phyloP scores from a whole-genome alignment of 1,140 invertebrate genomes.

The Drosophila rufa region DNA sequence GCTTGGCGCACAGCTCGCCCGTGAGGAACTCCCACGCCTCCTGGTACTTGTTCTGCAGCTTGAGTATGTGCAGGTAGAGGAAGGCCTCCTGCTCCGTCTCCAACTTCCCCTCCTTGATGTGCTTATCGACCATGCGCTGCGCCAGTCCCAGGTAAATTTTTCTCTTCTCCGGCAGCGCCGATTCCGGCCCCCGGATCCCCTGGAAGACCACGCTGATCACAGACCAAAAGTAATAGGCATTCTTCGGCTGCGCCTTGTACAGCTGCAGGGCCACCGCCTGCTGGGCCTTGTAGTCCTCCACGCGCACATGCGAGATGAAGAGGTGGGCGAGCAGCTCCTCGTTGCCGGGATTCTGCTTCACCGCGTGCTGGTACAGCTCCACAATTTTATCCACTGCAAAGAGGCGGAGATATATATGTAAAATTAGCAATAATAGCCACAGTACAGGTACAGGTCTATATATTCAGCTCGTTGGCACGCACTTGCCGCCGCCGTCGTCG shows the following conservation, averaged over 20 bases:
- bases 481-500: slow-evolving; percentile 39
- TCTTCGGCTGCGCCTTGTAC: slow-evolving; percentile 96
- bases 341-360: slow-evolving; percentile 93
- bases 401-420: slow-evolving; percentile 38
- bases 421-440: slow-evolving; percentile 34
- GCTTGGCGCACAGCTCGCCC: slow-evolving; percentile 89
- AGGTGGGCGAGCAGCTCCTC: slow-evolving; percentile 97
- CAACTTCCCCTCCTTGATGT: slow-evolving; percentile 94
- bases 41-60: slow-evolving; percentile 93
- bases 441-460: slow-evolving; percentile 21
- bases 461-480: slow-evolving; percentile 60
- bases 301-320: slow-evolving; percentile 97
- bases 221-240: slow-evolving; percentile 99
- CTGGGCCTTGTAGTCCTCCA: slow-evolving; percentile 96
- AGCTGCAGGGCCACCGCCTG: slow-evolving; percentile 94
- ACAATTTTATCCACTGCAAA: slow-evolving; percentile 94
- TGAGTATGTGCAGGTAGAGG: slow-evolving; percentile 95
- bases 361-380: slow-evolving; percentile 94
- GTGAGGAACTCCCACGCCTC: slow-evolving; percentile 93
- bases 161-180: slow-evolving; percentile 86
- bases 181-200: slow-evolving; percentile 85
- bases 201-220: slow-evolving; percentile 97
- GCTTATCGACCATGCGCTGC: slow-evolving; percentile 94
- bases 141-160: slow-evolving; percentile 92
- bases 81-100: slow-evolving; percentile 97